Conservation (phyloP, 2,113 vertebrate genomes). For the Laticauda colubrina region DNA sequence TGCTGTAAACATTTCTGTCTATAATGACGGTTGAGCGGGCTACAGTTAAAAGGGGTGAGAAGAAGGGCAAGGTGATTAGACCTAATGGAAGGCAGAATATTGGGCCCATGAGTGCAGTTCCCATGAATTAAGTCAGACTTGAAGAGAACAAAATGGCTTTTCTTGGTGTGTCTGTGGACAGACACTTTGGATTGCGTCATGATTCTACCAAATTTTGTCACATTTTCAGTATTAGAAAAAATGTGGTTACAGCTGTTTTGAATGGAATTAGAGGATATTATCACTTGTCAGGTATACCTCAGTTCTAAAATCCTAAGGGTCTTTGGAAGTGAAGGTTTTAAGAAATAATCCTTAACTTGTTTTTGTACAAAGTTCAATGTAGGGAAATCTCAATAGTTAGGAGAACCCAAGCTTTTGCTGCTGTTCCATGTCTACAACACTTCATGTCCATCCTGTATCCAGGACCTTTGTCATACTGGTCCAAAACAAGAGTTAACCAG, state of each 20-base stretch:
- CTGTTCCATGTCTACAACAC: background rate
- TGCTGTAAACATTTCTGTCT: conserved; percentile 60
- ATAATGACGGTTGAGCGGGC: conserved; percentile 43
- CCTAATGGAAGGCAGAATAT: conserved; percentile 5
- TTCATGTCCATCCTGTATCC: background rate
- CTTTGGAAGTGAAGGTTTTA: background rate
- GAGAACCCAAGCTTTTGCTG: background rate
- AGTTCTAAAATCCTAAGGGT: background rate
- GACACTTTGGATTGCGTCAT: background rate
- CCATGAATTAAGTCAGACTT: background rate
- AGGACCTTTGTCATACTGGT: background rate
- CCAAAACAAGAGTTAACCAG: background rate
- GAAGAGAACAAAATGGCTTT: background rate
- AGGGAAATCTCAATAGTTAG: background rate
- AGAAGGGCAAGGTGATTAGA: conserved; percentile 29
- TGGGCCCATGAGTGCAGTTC: background rate
- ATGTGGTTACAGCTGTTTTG: background rate
- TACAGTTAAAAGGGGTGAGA: conserved; percentile 40
- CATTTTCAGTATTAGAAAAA: background rate
- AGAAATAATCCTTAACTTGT: background rate
- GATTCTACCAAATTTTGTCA: background rate
- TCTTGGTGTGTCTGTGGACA: background rate
- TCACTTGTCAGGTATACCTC: background rate
- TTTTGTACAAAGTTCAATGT: background rate
- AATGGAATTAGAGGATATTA: background rate